phyloP scores from a whole-genome alignment of 2,797 vertebrate genomes.

The Crotalus adamanteus region DNA sequence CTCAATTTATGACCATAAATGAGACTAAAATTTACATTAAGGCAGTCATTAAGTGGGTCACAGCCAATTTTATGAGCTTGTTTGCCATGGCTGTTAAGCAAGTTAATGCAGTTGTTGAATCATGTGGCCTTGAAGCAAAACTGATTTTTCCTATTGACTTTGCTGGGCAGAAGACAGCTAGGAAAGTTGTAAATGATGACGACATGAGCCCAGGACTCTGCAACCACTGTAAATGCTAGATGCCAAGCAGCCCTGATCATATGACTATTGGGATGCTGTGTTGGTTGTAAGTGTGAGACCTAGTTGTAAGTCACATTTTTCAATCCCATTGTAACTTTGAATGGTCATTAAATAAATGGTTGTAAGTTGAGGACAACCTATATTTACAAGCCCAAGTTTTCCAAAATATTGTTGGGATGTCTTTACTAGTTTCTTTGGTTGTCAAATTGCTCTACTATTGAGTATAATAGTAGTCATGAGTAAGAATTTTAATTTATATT shows the following conservation, averaged over 20 bases:
- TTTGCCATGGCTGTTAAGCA: not conserved
- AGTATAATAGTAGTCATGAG: not conserved
- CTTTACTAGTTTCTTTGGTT: not conserved
- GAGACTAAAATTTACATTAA: not conserved
- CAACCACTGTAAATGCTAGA: not conserved
- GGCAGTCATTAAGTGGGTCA: not conserved
- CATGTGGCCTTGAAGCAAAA: not conserved
- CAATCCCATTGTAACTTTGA: not conserved
- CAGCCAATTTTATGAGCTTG: not conserved
- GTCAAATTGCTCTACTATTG: not conserved
- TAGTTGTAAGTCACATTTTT: not conserved
- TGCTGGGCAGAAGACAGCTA: not conserved
- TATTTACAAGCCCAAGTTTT: not conserved
- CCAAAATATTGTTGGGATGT: not conserved
- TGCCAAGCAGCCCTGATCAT: not conserved
- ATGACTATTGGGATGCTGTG: not conserved
- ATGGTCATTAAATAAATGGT: not conserved
- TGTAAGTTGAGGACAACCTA: not conserved
- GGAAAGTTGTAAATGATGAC: not conserved
- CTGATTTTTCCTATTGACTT: not conserved
- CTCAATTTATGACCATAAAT: not conserved
- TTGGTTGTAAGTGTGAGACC: not conserved
- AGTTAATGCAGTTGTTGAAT: not conserved
- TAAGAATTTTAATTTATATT: not conserved
- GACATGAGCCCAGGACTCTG: not conserved